Percentiles rank a stretch among this genome's conserved stretches.
Conservation (phyloP, 2,113 vertebrate species). For the Rhegmatorhina hoffmannsi region DNA sequence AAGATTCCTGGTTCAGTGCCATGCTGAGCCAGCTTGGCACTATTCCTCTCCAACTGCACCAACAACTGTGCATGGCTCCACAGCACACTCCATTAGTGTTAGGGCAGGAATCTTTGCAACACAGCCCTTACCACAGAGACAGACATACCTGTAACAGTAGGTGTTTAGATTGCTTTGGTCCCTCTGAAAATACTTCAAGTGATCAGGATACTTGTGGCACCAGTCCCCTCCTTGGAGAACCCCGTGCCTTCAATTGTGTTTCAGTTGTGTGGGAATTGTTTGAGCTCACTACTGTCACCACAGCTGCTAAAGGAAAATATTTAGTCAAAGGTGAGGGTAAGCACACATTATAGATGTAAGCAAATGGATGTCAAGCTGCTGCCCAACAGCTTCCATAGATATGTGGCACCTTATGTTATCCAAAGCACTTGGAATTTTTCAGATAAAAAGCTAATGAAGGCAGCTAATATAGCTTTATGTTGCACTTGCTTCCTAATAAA, state of each 20-base stretch:
- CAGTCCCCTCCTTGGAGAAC: background rate
- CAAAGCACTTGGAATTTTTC: constrained; percentile 52
- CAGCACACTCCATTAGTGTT: background rate
- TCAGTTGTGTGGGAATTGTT: background rate
- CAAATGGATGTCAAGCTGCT: constrained; percentile 37
- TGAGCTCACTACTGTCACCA: background rate
- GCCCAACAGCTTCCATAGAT: constrained; percentile 11
- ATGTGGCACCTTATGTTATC: constrained; percentile 9
- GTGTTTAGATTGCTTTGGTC: background rate
- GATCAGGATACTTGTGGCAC: background rate
- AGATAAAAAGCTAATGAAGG: constrained; percentile 51
- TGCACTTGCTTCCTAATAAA: constrained; percentile 53
- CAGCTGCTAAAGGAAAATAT: constrained; percentile 30
- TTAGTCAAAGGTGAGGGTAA: constrained; percentile 16
- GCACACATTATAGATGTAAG: background rate
- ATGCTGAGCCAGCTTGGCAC: background rate
- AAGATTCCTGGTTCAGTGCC: background rate
- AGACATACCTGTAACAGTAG: background rate
- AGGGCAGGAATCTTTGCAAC: background rate
- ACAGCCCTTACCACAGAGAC: background rate
- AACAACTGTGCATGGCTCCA: background rate
- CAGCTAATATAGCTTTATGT: constrained; percentile 36
- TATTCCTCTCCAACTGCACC: background rate
- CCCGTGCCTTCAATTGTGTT: background rate
- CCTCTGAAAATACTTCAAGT: background rate